These are phyloP conservation scores for Epirrita christyi DNA, from an alignment of 2,888 invertebrate genomes.

Conservation along the genomic window DNA sequence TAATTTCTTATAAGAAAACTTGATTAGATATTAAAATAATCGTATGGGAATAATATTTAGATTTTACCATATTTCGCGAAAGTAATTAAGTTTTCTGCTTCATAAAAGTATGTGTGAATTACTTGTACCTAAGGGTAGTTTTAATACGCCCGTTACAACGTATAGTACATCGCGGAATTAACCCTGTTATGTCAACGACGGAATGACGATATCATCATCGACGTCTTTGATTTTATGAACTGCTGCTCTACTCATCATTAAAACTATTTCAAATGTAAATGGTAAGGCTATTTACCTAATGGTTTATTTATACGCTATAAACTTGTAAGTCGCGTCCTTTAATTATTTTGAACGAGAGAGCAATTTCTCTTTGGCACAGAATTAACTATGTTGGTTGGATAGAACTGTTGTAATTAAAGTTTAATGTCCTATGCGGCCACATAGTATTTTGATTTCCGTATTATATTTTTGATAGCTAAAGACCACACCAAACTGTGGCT, in stretches of 20 bases:
- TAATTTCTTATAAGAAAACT: constrained; percentile 7
- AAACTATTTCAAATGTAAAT: constrained; percentile 16
- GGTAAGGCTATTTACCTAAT: constrained; percentile 24
- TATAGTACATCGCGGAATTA: no score
- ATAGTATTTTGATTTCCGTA: constrained; percentile 2
- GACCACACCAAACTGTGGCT: no score
- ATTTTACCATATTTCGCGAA: no score
- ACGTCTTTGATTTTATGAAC: no score
- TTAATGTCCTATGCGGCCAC: constrained; percentile 12
- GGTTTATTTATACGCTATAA: constrained; percentile 31
- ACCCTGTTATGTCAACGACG: no score
- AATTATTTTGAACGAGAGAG: constrained; percentile 36
- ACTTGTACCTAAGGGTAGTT: no score
- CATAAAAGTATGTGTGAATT: no score
- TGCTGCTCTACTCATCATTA: not conserved
- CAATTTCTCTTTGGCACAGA: constrained; percentile 35
- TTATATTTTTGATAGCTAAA: not conserved
- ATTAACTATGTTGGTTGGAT: constrained; percentile 34
- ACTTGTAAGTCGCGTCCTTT: constrained; percentile 34
- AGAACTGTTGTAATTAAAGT: constrained; percentile 31
- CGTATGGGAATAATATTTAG: no score
- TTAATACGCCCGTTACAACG: no score
- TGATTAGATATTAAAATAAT: not conserved
- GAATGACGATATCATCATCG: no score
- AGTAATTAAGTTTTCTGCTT: no score